Percentiles rank a stretch among this genome's conserved stretches.
phyloP scores from a whole-genome alignment of 2,113 vertebrate species.

The Fulmarus glacialis region DNA sequence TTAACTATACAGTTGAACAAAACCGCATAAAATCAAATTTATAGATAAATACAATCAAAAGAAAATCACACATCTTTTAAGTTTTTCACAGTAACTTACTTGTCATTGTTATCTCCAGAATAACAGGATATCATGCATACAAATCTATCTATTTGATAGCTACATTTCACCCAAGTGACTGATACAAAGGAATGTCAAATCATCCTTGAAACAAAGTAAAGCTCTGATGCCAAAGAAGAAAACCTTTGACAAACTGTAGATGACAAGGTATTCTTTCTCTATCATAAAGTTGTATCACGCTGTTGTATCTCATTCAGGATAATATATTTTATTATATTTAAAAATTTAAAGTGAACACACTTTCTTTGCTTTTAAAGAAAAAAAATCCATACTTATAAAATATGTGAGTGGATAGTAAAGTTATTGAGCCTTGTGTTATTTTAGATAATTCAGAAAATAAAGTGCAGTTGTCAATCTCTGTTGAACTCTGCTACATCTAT shows the following conservation, averaged over 20 bases:
- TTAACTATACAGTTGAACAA: neutral
- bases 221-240: neutral
- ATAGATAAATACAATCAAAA: neutral
- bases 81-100: neutral
- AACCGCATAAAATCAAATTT: neutral
- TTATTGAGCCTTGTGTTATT: neutral
- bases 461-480: neutral
- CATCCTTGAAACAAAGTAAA: neutral
- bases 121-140: neutral
- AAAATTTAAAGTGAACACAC: neutral
- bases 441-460: neutral
- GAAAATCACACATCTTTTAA: neutral
- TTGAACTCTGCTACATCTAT: neutral
- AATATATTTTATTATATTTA: neutral
- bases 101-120: neutral
- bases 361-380: neutral
- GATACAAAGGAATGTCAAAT: neutral
- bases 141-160: neutral
- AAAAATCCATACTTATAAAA: neutral
- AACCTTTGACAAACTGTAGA: neutral
- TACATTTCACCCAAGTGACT: neutral
- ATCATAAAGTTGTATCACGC: neutral
- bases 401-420: neutral
- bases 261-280: neutral
- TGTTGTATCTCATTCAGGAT: neutral